phyloP scores from a whole-genome alignment of 1,140 invertebrate species.

The Cydia amplana region DNA sequence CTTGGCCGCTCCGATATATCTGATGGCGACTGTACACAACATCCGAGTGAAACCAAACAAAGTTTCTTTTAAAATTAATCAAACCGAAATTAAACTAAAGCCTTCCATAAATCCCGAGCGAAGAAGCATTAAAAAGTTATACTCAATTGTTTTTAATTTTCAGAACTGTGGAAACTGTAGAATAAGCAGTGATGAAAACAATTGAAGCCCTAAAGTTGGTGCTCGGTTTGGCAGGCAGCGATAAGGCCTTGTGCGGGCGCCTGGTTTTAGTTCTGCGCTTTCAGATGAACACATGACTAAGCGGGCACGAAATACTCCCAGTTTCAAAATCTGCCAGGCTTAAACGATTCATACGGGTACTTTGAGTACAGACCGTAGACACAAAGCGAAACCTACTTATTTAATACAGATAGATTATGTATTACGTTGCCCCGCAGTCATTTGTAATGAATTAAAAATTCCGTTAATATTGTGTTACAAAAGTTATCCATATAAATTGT shows the following conservation, averaged over 20 bases:
- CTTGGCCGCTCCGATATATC: too few species aligned
- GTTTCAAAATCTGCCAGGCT: constrained; percentile 1
- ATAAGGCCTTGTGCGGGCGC: constrained; percentile 20
- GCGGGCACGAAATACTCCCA: constrained; percentile 3
- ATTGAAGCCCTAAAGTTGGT: constrained; percentile 24
- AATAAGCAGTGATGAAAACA: constrained; percentile 8
- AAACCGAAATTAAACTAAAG: constrained; percentile 20
- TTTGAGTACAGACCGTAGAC: constrained; percentile 34
- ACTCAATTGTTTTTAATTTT: constrained; percentile 17
- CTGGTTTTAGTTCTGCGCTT: constrained; percentile 10
- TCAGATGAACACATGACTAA: constrained; percentile 17
- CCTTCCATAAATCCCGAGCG: background rate
- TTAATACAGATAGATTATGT: background rate
- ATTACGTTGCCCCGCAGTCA: background rate
- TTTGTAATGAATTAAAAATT: too few species aligned
- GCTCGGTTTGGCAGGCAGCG: constrained; percentile 24
- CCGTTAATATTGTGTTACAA: too few species aligned
- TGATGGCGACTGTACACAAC: too few species aligned
- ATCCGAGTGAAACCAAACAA: background rate
- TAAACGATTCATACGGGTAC: constrained; percentile 32
- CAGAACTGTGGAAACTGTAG: background rate
- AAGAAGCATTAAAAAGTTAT: constrained; percentile 15
- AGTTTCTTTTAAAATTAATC: constrained; percentile 24
- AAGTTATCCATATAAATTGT: too few species aligned
- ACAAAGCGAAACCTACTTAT: constrained; percentile 33